Base-by-base conservation (phyloP, 64 coral and sea anemone genomes). In the Trachythela sp. region DNA sequence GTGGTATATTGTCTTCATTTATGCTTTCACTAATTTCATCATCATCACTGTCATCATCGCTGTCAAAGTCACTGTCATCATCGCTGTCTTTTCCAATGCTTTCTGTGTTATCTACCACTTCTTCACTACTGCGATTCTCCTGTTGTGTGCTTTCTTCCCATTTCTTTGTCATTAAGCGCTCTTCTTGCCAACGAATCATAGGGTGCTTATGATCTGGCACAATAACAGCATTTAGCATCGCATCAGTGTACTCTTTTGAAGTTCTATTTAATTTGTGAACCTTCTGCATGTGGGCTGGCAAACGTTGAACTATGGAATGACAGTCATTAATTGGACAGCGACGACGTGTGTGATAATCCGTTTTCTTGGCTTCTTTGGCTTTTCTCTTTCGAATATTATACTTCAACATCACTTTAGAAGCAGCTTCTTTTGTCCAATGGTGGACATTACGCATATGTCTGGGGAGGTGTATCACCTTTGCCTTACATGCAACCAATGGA, bases 391-490 rank as follows among this genome's bases (percentile, higher is more conserved):
- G 67, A 13, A 75, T 88, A 30, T 75, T 88, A n/a, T 70, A 88
- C 20, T 88, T 58, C 26, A 70, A 40, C 15, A 91, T 33, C 36
- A 89, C 92, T 40, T 49, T 88, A 64, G 24, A 87, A n/a, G 86
- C 85, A 42, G 34, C 83, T 40, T 87, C 85, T 83, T 42, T 42
- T 17, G 30, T 40, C 88, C 92, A 94, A 18, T 94, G 86, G 40
- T 94, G 92, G 6, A 94, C 88, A 48, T 85, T 91, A 59, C 70
- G 80, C 10, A 94, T 49, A 39, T 94, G 93, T 36, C 87, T 68
- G 77, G 93, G 86, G 10, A 94, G 48, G 86, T 94, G 89, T 48
- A 91, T 24, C 36, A 94, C 89, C 20, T 39, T 59, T 0, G 89
- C 86, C 20, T 91, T 86, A 75, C 93, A 91, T 77, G 20, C 32